phyloP scores from a whole-genome alignment of 2,113 vertebrate species.

The Struthio camelus region DNA sequence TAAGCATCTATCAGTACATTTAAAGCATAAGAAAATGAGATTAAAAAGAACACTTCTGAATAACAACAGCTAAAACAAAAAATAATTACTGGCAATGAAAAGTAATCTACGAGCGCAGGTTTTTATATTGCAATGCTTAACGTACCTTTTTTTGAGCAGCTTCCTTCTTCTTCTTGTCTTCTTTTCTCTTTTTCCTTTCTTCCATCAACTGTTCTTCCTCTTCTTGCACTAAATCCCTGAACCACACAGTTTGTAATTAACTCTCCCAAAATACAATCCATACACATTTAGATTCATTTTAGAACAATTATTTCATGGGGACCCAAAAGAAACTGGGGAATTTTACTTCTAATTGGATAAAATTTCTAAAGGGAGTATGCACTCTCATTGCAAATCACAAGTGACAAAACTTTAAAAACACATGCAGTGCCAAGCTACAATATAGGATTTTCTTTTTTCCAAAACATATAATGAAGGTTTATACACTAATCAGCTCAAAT shows the following conservation, averaged over 20 bases:
- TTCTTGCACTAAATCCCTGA: slow-evolving; percentile 89
- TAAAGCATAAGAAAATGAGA: neutral
- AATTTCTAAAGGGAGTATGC: neutral
- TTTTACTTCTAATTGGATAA: slow-evolving; percentile 39
- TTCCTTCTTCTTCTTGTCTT: slow-evolving; percentile 87
- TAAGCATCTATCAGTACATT: neutral
- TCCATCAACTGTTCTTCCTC: slow-evolving; percentile 94
- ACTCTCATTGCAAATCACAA: slow-evolving; percentile 11
- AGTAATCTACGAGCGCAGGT: neutral
- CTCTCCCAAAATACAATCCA: slow-evolving; percentile 74
- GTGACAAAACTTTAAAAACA: neutral
- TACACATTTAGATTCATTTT: slow-evolving; percentile 66
- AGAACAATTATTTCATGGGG: slow-evolving; percentile 52
- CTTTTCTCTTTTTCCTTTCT: slow-evolving; percentile 91
- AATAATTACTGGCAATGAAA: neutral
- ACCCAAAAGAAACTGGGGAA: slow-evolving; percentile 20
- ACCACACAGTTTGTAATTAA: slow-evolving; percentile 81
- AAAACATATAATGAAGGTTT: neutral
- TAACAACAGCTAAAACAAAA: neutral
- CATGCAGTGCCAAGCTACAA: neutral
- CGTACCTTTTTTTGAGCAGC: slow-evolving; percentile 92
- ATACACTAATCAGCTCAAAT: neutral
- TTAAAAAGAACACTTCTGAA: neutral
- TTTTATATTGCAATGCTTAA: neutral
- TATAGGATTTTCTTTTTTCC: neutral